Conservation (phyloP, 53 echinoderm and acorn worm genomes). For the Glandiceps talaboti region DNA sequence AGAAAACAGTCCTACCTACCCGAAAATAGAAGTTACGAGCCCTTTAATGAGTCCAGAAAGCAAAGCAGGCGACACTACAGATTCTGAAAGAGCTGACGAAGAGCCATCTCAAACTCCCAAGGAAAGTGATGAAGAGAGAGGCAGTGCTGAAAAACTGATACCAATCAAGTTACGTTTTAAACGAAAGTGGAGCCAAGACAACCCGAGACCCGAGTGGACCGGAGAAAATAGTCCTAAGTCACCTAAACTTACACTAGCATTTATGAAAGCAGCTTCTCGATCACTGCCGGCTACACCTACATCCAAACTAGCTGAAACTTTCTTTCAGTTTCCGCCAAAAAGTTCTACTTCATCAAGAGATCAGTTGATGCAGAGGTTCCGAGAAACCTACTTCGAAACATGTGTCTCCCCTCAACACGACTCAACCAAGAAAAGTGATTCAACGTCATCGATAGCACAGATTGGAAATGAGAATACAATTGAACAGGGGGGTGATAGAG, state of each 20-base stretch:
- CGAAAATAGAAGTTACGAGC: not conserved
- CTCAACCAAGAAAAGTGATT: not conserved
- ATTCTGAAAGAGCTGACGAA: not conserved
- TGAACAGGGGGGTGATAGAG: too few relatives aligned
- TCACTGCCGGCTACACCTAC: conserved; percentile 98
- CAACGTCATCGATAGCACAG: not conserved
- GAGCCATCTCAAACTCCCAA: not conserved
- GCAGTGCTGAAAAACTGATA: conserved; percentile 23
- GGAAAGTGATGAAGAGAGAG: not conserved
- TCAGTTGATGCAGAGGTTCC: conserved; percentile 65
- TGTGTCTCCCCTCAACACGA: not conserved
- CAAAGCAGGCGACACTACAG: not conserved
- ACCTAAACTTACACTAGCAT: conserved; percentile 64
- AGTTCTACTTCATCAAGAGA: conserved; percentile 9
- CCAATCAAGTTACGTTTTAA: conserved; percentile 99
- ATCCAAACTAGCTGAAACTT: conserved; percentile 33
- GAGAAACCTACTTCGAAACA: conserved; percentile 90
- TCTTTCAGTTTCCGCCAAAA: conserved; percentile 87
- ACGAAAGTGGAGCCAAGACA: conserved; percentile 88
- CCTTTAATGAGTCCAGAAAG: not conserved
- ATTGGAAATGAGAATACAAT: not conserved
- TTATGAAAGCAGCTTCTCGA: conserved; percentile 46
- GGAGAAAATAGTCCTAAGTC: conserved; percentile 83
- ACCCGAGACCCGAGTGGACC: conserved; percentile 61
- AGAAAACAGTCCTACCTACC: not conserved